Percentiles rank a stretch among this genome's conserved stretches.
Evolutionary conservation across 2,797 vertebrate species (phyloP).

Genomic region (Fistularia tabacaria): DNA sequence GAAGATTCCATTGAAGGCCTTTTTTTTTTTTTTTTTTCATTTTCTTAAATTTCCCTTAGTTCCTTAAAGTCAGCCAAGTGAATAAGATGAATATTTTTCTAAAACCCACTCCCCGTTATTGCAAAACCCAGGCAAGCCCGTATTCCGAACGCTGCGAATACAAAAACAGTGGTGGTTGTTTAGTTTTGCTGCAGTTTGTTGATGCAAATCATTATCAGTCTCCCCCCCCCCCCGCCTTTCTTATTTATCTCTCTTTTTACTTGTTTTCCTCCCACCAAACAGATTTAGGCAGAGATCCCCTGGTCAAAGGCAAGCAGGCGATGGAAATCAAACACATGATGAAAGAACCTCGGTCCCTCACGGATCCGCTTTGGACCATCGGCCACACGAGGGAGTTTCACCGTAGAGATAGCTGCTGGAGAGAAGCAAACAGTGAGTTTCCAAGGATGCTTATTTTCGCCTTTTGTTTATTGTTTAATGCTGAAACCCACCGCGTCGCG

Average conservation of each 20-base stretch:
- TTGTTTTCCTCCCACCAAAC: constrained; percentile 1
- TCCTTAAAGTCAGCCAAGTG: constrained; percentile 34
- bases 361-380: constrained; percentile 70
- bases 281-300: constrained; percentile 82
- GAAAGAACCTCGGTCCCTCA: constrained; percentile 82
- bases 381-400: constrained; percentile 69
- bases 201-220: too few species aligned
- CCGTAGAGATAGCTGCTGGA: constrained; percentile 72
- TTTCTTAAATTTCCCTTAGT: constrained; percentile 29
- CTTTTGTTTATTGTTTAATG: too few species aligned
- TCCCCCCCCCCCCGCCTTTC: background rate
- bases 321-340: constrained; percentile 88
- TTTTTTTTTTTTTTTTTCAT: background rate
- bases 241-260: background rate
- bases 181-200: too few species aligned
- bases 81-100: constrained; percentile 10
- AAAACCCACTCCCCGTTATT: constrained; percentile 8
- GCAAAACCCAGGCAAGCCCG: constrained; percentile 25
- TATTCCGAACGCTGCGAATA: background rate
- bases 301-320: constrained; percentile 83
- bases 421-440: constrained; percentile 68
- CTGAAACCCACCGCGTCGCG: too few species aligned
- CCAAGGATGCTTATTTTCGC: background rate
- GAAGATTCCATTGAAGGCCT: constrained; percentile 3
- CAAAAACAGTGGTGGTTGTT: background rate